Percentiles rank a stretch among this genome's conserved stretches.
These are phyloP conservation scores for Bombus consobrinus DNA, from an alignment of 1,140 invertebrate species.

Conservation along the genomic window DNA sequence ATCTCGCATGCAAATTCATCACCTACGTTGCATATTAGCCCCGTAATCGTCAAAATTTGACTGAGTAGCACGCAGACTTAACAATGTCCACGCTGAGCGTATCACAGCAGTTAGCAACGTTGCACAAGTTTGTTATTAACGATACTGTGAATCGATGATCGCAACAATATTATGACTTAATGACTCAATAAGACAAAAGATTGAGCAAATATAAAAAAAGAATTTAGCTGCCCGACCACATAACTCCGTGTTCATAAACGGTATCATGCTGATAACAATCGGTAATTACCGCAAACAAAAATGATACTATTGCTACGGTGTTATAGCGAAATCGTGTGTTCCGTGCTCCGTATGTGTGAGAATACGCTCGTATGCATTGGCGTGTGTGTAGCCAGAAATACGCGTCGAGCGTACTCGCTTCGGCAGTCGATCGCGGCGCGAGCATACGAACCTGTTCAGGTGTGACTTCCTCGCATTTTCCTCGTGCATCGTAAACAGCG, in stretches of 20 bases:
- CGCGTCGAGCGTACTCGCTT: slow-evolving; percentile 42
- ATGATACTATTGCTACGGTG: neutral
- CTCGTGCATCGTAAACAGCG: neutral
- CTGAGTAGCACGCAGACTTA: neutral
- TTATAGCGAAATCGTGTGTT: neutral
- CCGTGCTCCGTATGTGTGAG: neutral
- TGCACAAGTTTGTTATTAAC: neutral
- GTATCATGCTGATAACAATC: neutral
- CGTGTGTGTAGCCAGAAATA: slow-evolving; percentile 58
- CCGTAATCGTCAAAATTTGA: neutral
- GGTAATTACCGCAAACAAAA: neutral
- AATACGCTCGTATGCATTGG: neutral
- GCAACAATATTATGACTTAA: too few relatives aligned
- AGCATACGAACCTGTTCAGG: slow-evolving; percentile 47
- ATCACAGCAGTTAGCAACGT: neutral
- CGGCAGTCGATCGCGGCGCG: slow-evolving; percentile 61
- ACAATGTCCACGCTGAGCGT: neutral
- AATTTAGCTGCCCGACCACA: neutral
- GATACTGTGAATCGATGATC: neutral
- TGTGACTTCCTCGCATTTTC: slow-evolving; percentile 33
- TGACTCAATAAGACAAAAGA: neutral
- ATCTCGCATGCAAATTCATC: slow-evolving; percentile 45
- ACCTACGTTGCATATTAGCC: neutral
- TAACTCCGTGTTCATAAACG: neutral
- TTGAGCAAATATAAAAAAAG: neutral